Evolutionary conservation across 2,797 vertebrate species (phyloP), one percentile per base, ranked within the genome.

Genomic region (Microctenopoma lineatum): DNA sequence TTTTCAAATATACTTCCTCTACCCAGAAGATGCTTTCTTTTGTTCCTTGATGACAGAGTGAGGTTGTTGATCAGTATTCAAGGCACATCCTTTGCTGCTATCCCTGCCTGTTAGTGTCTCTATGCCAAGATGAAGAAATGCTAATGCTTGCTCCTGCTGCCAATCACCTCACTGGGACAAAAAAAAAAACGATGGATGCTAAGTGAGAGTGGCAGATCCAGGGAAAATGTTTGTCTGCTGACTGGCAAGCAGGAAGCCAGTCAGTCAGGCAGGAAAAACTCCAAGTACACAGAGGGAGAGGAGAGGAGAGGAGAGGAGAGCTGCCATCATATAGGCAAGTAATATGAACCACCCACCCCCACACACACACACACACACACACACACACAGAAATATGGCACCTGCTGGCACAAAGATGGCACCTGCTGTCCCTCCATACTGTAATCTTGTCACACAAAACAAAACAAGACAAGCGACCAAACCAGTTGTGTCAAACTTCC

Each of bases 171-270:
- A 57, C 51, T 77, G 65, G 78, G 21, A 21, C 21, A 51, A 59
- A 63, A 57, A 61, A 75, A 84, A 72, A 18, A n/a, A 54, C 66
- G 80, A 89, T 80, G 81, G 92, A 90, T 75, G 79, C 81, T 92
- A 92, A 94, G 90, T 90, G 90, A 89, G 84, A 90, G 83, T 84
- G 92, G 87, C 92, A 92, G 80, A 87, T 90, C 75, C 84, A 79
- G 87, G 73, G 79, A 86, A 87, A 92, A 91, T 89, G 90, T 94
- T 91, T 92, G 87, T 86, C 80, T 75, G 79, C 63, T 75, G 78
- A 59, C 73, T 80, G 86, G 81, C 73, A 80, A 79, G 68, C 44
- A 65, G 60, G 62, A 69, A 79, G 59, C 66, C 70, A 83, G 66
- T 58, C 63, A 80, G 79, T 58, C 63, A 80, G 79, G 72, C 73